Conservation (phyloP, 2,888 invertebrate species). For the Augochlorella aurata region DNA sequence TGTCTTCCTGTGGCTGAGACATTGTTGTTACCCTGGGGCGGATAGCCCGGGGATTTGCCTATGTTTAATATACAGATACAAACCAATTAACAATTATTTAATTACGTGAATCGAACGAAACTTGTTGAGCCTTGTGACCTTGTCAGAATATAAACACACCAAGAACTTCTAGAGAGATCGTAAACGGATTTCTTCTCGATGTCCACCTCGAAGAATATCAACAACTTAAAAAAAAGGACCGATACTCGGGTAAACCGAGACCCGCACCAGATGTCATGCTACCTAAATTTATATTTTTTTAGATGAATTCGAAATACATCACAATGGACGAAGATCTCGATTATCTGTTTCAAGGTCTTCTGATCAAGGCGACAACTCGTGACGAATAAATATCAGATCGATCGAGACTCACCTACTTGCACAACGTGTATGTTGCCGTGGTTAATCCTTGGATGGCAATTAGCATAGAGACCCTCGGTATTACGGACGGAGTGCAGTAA, state of each 20-base stretch:
- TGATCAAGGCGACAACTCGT: neutral
- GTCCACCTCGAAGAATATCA: too few relatives aligned
- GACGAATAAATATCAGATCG: neutral
- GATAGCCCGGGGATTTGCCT: constrained; percentile 79
- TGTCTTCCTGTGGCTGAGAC: constrained; percentile 70
- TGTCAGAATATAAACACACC: neutral
- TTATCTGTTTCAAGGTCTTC: constrained; percentile 24
- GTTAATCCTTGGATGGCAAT: constrained; percentile 66
- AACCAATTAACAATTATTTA: neutral
- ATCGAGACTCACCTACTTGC: constrained; percentile 74
- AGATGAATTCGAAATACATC: neutral
- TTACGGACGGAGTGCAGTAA: constrained; percentile 74
- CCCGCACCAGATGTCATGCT: neutral
- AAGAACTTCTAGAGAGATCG: neutral
- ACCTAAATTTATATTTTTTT: neutral
- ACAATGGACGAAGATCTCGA: constrained; percentile 13
- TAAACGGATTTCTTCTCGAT: too few relatives aligned
- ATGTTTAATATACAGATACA: neutral
- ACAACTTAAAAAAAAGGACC: neutral
- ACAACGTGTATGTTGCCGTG: constrained; percentile 80
- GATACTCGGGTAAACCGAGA: neutral
- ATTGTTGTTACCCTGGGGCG: constrained; percentile 73
- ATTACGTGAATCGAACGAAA: neutral
- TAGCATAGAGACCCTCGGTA: constrained; percentile 68
- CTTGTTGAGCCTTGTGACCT: neutral